Evolutionary conservation across 2,113 vertebrate genomes (phyloP).

Genomic region (Candoia aspera): DNA sequence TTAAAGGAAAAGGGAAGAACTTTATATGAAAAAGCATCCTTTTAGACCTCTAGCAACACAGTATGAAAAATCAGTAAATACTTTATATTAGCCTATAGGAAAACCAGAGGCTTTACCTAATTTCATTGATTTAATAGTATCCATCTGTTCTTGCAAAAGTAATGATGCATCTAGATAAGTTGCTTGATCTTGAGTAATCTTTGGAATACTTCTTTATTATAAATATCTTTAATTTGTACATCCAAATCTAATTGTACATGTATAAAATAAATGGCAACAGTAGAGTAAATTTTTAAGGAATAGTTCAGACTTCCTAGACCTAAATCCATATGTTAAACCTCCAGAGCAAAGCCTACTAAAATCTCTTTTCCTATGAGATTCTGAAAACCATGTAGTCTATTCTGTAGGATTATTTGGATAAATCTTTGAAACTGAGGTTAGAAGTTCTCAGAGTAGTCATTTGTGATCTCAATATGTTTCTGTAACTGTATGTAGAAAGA

Average conservation of each 20-base stretch:
- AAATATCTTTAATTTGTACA: neutral
- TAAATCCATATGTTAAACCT: neutral
- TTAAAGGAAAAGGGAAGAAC: too few species aligned
- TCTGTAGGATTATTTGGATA: conserved; percentile 9
- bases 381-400: neutral
- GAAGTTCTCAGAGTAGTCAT: conserved; percentile 11
- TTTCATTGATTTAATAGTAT: too few species aligned
- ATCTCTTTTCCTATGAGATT: neutral
- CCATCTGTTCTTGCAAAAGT: too few species aligned
- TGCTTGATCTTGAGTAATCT: too few species aligned
- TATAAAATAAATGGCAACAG: neutral
- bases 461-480: conserved; percentile 3
- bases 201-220: too few species aligned
- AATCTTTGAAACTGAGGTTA: conserved; percentile 24
- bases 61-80: too few species aligned
- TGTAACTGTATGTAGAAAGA: neutral
- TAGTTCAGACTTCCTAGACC: conserved; percentile 27
- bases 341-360: conserved; percentile 7
- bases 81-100: too few species aligned
- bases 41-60: too few species aligned
- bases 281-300: conserved; percentile 2
- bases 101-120: too few species aligned
- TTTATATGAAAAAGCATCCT: too few species aligned
- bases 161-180: too few species aligned
- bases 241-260: neutral